Evolutionary conservation across 2,797 vertebrate species (phyloP).

Genomic region (Gorsachius magnificus): DNA sequence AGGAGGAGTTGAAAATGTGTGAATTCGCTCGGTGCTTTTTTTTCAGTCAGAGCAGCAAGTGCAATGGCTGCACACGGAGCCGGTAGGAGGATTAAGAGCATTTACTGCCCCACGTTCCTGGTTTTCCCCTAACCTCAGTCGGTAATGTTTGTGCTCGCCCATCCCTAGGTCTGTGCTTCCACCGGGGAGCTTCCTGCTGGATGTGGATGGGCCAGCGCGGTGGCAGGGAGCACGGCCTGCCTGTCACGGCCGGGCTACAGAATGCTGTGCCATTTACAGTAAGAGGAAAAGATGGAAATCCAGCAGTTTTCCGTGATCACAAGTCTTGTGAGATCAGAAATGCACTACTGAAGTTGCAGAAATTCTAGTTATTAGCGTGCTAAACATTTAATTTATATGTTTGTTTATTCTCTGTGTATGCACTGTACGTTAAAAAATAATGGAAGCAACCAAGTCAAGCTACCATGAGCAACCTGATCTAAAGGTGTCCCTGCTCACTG

Average conservation of each 20-base stretch:
- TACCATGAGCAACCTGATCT: no score
- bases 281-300: neutral
- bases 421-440: neutral
- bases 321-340: neutral
- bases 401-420: neutral
- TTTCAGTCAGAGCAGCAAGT: neutral
- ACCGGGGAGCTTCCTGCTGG: no score
- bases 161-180: neutral
- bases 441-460: neutral
- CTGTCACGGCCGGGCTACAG: neutral
- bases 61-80: no score
- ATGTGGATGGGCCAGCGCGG: accelerated
- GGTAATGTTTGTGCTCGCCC: neutral
- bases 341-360: neutral
- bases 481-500: no score
- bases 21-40: neutral
- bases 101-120: no score
- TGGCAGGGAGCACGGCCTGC: neutral
- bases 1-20: neutral
- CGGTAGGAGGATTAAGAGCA: neutral
- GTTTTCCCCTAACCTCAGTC: neutral
- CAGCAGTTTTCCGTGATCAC: neutral
- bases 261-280: no score
- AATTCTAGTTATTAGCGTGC: neutral
- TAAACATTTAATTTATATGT: neutral